These are phyloP conservation scores for Apogon talboti DNA, from an alignment of 2,797 vertebrate species.

Conservation along the genomic window DNA sequence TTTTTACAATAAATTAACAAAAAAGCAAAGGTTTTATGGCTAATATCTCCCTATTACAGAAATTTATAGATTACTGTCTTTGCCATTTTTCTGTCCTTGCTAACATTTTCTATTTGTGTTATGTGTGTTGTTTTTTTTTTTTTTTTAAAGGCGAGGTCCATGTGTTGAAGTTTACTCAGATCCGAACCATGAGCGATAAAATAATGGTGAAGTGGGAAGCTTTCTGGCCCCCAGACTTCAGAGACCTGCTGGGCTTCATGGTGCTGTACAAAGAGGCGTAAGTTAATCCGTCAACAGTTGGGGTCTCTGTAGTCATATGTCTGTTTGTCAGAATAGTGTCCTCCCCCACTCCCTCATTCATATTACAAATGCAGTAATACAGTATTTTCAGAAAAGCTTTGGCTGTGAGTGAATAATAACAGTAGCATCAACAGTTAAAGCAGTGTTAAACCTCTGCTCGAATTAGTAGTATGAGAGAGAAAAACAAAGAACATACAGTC, in stretches of 20 bases:
- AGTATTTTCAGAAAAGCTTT: no score
- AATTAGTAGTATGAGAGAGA: no score
- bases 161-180: constrained; percentile 88
- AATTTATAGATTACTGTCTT: not conserved
- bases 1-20: constrained; percentile 18
- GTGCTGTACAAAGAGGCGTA: constrained; percentile 98
- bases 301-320: constrained; percentile 10
- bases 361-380: no score
- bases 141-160: constrained; percentile 89
- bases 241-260: constrained; percentile 97
- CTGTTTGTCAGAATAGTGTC: constrained; percentile 11
- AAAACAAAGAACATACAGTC: no score
- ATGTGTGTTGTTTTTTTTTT: not conserved
- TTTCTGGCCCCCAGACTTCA: constrained; percentile 95
- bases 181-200: constrained; percentile 90
- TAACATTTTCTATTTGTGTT: not conserved
- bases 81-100: not conserved
- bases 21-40: constrained; percentile 1
- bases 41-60: not conserved
- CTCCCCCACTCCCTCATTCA: no score
- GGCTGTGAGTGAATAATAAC: no score
- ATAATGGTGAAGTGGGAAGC: constrained; percentile 94
- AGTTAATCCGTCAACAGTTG: constrained; percentile 71
- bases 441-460: no score
- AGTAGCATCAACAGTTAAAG: not conserved